These are phyloP conservation scores for Crocidura indochinensis DNA, from an alignment of 2,797 vertebrate genomes.

Conservation along the genomic window DNA sequence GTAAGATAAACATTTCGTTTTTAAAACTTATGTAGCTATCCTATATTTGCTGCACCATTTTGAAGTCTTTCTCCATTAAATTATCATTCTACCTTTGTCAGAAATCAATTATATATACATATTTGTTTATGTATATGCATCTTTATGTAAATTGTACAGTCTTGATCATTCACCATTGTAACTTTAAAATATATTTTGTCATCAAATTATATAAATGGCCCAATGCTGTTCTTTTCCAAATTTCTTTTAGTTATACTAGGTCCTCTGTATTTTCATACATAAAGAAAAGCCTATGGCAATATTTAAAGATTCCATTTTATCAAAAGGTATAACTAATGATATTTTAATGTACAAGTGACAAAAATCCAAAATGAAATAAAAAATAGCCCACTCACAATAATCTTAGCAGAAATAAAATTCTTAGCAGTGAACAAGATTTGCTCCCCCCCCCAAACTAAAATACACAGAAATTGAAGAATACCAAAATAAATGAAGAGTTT, in stretches of 20 bases:
- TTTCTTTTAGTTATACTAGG: neutral
- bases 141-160: neutral
- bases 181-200: no score
- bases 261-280: neutral
- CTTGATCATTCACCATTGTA: neutral
- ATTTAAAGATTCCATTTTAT: neutral
- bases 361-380: no score
- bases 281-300: neutral
- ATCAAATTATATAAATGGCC: no score
- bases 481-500: no score
- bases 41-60: constrained; percentile 20
- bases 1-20: neutral
- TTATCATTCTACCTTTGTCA: constrained; percentile 31
- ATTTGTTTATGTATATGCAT: neutral
- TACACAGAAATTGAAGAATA: no score
- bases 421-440: no score
- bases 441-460: no score
- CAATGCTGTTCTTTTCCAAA: neutral
- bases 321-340: neutral
- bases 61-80: constrained; percentile 44
- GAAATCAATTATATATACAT: neutral
- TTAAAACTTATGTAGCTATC: neutral
- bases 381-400: no score
- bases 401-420: no score
- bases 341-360: no score